phyloP scores from a whole-genome alignment of 2,888 invertebrate species.

The Phasia obesa region DNA sequence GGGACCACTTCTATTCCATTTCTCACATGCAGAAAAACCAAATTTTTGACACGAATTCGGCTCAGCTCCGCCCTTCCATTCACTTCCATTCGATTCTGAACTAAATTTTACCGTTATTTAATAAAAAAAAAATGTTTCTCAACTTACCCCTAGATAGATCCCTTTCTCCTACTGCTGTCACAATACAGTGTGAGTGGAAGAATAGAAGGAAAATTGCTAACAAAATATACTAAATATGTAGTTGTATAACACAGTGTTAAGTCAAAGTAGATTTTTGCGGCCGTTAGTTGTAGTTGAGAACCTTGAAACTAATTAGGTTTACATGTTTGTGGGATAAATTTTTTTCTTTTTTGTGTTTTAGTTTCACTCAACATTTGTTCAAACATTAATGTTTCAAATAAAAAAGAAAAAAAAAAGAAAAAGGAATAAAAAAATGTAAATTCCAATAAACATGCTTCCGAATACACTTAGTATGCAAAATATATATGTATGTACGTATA shows the following conservation, averaged over 20 bases:
- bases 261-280: slow-evolving; percentile 9
- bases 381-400: slow-evolving; percentile 10
- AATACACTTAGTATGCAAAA: not conserved
- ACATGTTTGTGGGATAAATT: slow-evolving; percentile 29
- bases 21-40: no score
- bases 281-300: slow-evolving; percentile 18
- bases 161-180: no score
- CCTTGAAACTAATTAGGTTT: slow-evolving; percentile 67
- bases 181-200: not conserved
- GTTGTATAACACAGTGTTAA: slow-evolving; percentile 1
- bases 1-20: no score
- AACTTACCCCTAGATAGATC: no score
- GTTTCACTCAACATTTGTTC: slow-evolving; percentile 11
- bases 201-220: not conserved
- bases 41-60: no score
- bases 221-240: slow-evolving; percentile 9
- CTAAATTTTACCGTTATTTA: no score
- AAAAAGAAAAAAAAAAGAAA: not conserved
- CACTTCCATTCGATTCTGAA: no score
- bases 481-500: not conserved
- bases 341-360: not conserved
- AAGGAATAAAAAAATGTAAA: slow-evolving; percentile 6
- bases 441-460: slow-evolving; percentile 26
- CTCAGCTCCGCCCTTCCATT: no score
- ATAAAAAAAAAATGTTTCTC: no score